These are phyloP conservation scores for human DNA, from an alignment of 2,113 vertebrate genomes.

Conservation along the genomic window DNA sequence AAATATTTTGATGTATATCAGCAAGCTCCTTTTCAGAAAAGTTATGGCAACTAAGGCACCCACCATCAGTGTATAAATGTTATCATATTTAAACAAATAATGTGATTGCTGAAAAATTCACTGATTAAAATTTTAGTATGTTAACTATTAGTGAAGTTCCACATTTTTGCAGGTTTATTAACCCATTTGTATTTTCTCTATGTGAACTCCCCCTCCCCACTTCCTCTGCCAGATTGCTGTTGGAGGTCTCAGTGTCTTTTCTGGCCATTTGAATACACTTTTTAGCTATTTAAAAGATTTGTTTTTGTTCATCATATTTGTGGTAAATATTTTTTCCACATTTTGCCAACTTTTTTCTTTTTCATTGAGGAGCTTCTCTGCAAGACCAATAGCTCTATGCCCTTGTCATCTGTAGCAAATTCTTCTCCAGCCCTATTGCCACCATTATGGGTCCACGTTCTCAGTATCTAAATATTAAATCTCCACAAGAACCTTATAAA, in stretches of 20 bases:
- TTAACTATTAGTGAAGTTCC: background rate
- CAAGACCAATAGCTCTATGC: background rate
- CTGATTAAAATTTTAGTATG: background rate
- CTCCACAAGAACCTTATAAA: background rate
- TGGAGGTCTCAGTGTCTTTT: background rate
- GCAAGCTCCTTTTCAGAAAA: background rate
- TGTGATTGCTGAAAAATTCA: background rate
- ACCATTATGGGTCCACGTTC: background rate
- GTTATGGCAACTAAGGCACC: background rate
- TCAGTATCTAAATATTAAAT: background rate
- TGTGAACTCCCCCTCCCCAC: background rate
- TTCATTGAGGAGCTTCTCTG: background rate
- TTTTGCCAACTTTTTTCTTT: background rate
- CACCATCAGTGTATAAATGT: background rate
- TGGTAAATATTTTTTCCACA: background rate
- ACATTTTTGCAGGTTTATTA: background rate
- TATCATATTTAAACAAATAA: background rate
- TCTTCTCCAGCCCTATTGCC: background rate
- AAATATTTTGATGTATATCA: background rate
- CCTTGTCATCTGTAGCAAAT: background rate
- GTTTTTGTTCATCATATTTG: background rate
- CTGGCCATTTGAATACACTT: background rate
- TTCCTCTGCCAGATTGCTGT: background rate
- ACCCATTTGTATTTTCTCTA: background rate
- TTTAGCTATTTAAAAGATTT: background rate